Percentiles rank a stretch among this genome's conserved stretches.
Evolutionary conservation across 37 sponge, comb jelly and placozoan genomes (phyloP).

Genomic region (Crambe crambe): DNA sequence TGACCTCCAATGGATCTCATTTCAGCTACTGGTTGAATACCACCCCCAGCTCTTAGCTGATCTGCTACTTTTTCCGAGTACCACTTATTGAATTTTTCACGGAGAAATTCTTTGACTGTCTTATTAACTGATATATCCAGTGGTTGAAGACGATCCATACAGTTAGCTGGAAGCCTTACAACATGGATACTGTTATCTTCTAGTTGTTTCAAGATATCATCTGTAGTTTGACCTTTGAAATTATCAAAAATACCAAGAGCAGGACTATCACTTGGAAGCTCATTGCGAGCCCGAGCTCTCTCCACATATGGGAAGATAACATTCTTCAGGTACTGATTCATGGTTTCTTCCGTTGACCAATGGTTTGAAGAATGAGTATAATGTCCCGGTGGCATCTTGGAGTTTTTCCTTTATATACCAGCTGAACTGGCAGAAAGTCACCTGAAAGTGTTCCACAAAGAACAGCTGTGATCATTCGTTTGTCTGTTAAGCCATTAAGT

Average conservation of each 20-base stretch:
- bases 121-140: too few relatives aligned
- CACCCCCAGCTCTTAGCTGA: constrained; percentile 15
- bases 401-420: constrained; percentile 58
- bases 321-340: constrained; percentile 27
- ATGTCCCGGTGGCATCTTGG: constrained; percentile 37
- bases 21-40: background rate
- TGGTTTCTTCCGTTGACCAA: constrained; percentile 56
- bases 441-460: constrained; percentile 33
- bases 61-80: constrained; percentile 18
- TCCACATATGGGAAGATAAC: constrained; percentile 32
- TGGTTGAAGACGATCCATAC: too few relatives aligned
- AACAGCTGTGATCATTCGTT: constrained; percentile 54
- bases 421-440: constrained; percentile 44
- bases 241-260: constrained; percentile 45
- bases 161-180: constrained; percentile 41
- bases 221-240: constrained; percentile 40
- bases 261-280: constrained; percentile 6
- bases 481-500: constrained; percentile 47
- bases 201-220: constrained; percentile 16
- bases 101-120: constrained; percentile 41
- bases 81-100: constrained; percentile 34
- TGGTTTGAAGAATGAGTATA: constrained; percentile 42
- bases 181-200: constrained; percentile 23
- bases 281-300: background rate
- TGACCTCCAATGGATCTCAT: constrained; percentile 41